Conservation (phyloP, 1,140 invertebrate genomes). For the Pentalonia nigronervosa region DNA sequence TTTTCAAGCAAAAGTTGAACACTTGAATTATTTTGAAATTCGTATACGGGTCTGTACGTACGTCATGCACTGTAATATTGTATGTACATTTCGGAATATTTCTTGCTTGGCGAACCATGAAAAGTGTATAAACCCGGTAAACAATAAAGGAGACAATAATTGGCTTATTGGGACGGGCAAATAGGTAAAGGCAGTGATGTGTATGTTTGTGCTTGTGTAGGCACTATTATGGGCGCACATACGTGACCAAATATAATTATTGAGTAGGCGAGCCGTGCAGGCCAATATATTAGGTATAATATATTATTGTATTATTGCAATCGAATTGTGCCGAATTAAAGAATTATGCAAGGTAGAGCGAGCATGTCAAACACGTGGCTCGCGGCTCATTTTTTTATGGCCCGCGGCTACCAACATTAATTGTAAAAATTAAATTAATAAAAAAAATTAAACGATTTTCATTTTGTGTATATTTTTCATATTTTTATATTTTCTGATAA, state of each 20-base stretch:
- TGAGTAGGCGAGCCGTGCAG: background rate
- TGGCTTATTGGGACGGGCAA: constrained; percentile 17
- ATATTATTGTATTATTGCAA: background rate
- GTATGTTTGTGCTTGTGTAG: background rate
- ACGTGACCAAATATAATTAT: constrained; percentile 34
- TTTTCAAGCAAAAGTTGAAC: background rate
- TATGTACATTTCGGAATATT: constrained; percentile 18
- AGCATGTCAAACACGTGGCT: too few species aligned
- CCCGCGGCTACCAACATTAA: too few species aligned
- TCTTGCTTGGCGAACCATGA: constrained; percentile 26
- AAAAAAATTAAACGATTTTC: too few species aligned
- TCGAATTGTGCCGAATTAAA: constrained; percentile 35
- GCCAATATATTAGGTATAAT: background rate
- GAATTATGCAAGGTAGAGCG: background rate
- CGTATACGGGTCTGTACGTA: too few species aligned
- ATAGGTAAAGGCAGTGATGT: background rate
- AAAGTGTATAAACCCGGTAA: background rate
- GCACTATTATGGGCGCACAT: constrained; percentile 2
- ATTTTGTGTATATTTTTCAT: too few species aligned
- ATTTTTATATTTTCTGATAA: too few species aligned
- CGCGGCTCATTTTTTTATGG: too few species aligned
- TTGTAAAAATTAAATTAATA: too few species aligned
- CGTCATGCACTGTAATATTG: background rate
- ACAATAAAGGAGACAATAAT: constrained; percentile 24
- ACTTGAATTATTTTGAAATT: background rate